Base-by-base conservation (phyloP, 2,888 invertebrate genomes). In the Xanthia togata region DNA sequence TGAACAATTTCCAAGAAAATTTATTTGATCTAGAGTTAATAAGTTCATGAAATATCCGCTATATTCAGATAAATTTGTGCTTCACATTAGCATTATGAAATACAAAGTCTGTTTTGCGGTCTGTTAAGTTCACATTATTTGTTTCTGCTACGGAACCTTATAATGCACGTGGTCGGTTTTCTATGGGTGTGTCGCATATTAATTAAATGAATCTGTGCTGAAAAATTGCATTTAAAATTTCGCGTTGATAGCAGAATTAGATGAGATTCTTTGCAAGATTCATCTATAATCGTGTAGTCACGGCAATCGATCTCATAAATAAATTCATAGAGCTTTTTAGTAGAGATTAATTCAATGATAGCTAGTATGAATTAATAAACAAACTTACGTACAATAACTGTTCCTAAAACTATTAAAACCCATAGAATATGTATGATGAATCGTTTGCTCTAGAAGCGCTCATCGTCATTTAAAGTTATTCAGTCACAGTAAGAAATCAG, bases 401-500 rank as follows among this genome's bases (percentile, higher is more conserved):
- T 73, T 50, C 41, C 26, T 57, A 63, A 76, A 69, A 59, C 55
- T 63, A 65, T 59, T 73, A 68, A 76, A 76, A 60, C 17, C 26
- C 26, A 73, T 67, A 71, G 44, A 74, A 79, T 70, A 83, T 81
- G 71, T 74, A 65, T 77, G 60, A 62, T 64, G 53, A 64, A 74
- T 47, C 38, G 60, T 41, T 83, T 75, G 60, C 76, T 81, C 74
- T 70, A 75, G 73, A 73, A 77, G 41, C 62, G 70, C 76, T 79
- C 73, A 81, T 81, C 83, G 70, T 75, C 74, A 82, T 87, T 87
- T 79, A 88, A 87, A 87, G 74, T 86, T 86, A 86, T 86, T 83
- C 87, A 84, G 62, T 73, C 71, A 70, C 76, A 81, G 68, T 70
- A 79, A 87, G 70, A 86, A 84, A 83, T 79, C 78, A 65, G 72